Evolutionary conservation across 2,113 vertebrate species (phyloP).

Genomic region (Eidolon helvum): DNA sequence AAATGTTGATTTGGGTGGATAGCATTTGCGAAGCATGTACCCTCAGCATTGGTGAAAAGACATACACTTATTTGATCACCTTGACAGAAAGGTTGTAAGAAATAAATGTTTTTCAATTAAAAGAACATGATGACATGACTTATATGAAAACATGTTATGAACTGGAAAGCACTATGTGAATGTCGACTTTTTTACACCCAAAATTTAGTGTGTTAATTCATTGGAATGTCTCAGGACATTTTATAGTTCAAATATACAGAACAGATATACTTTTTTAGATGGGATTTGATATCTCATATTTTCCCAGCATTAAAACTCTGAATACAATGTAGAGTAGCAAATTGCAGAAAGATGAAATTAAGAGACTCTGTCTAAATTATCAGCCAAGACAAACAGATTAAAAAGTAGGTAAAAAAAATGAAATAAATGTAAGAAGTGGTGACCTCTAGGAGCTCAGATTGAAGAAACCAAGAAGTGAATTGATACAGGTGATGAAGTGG

Average conservation of each 20-base stretch:
- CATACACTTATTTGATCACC: not conserved
- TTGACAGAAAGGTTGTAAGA: not conserved
- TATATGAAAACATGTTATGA: not conserved
- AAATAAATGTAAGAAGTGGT: not conserved
- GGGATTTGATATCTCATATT: not conserved
- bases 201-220: not conserved
- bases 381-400: not conserved
- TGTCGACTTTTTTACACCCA: not conserved
- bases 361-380: not conserved
- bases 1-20: not conserved
- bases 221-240: not conserved
- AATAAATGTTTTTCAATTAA: not conserved
- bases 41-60: not conserved
- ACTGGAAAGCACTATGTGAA: not conserved
- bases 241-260: not conserved
- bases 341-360: not conserved
- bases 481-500: not conserved
- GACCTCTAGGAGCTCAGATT: not conserved
- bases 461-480: not conserved
- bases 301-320: not conserved
- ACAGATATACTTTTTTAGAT: not conserved
- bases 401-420: not conserved
- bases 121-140: not conserved
- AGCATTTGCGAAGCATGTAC: not conserved
- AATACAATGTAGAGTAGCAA: not conserved